Percentiles rank a stretch among this genome's conserved stretches.
Evolutionary conservation across 1,140 invertebrate species (phyloP).

Genomic region (Drosophila sulfurigaster): DNA sequence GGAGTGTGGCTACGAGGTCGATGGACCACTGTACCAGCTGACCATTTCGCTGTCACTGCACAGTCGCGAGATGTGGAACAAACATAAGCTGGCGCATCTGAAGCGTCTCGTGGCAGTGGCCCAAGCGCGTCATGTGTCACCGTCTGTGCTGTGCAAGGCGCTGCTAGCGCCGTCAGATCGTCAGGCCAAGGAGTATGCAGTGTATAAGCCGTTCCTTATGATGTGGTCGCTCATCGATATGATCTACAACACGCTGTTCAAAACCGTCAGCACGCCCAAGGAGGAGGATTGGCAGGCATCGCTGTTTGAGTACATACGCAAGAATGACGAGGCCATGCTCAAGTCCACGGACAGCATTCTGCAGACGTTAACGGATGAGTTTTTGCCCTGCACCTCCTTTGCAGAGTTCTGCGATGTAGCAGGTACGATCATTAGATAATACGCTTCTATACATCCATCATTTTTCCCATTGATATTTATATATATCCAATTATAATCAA

Average conservation of each 20-base stretch:
- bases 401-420: slow-evolving; percentile 96
- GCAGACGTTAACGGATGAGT: slow-evolving; percentile 93
- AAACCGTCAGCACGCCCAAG: slow-evolving; percentile 90
- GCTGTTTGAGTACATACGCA: slow-evolving; percentile 96
- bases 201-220: slow-evolving; percentile 94
- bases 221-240: slow-evolving; percentile 93
- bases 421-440: slow-evolving; percentile 84
- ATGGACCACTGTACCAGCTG: slow-evolving; percentile 95
- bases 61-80: slow-evolving; percentile 89
- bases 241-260: slow-evolving; percentile 88
- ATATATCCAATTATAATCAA: too few relatives aligned
- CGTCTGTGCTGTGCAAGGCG: slow-evolving; percentile 86
- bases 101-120: slow-evolving; percentile 91
- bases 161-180: slow-evolving; percentile 85
- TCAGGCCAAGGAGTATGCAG: slow-evolving; percentile 89
- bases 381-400: slow-evolving; percentile 95
- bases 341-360: slow-evolving; percentile 95
- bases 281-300: slow-evolving; percentile 94
- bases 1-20: slow-evolving; percentile 94
- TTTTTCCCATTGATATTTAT: too few relatives aligned
- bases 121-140: slow-evolving; percentile 90
- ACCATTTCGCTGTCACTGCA: slow-evolving; percentile 92
- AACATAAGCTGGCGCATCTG: slow-evolving; percentile 89
- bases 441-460: too few relatives aligned
- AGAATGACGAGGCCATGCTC: slow-evolving; percentile 95